Percentiles rank a stretch among this genome's conserved stretches.
Evolutionary conservation across 2,888 invertebrate genomes (phyloP).

Genomic region (Phaedon cochleariae): DNA sequence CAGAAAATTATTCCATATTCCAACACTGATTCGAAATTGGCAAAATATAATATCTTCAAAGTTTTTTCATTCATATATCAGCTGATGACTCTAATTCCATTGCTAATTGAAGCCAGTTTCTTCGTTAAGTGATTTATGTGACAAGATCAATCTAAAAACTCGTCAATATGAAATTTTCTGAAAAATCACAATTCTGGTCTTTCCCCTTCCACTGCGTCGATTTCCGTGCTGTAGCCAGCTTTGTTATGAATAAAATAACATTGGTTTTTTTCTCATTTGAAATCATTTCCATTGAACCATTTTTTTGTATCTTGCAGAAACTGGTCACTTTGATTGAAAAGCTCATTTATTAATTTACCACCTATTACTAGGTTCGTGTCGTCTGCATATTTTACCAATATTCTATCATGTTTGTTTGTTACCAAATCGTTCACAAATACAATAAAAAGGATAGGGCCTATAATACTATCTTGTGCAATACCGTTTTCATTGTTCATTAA

Average conservation of each 20-base stretch:
- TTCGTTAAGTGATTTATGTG: too few relatives aligned
- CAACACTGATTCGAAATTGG: not conserved
- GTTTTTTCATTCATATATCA: not conserved
- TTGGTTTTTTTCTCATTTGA: not conserved
- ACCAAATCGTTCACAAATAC: too few relatives aligned
- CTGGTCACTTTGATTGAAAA: not conserved
- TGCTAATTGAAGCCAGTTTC: too few relatives aligned
- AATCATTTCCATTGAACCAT: not conserved
- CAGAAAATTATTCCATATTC: constrained; percentile 3
- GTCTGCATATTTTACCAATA: too few relatives aligned
- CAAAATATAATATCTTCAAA: too few relatives aligned
- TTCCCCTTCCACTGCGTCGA: not conserved
- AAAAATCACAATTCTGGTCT: not conserved
- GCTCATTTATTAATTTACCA: too few relatives aligned
- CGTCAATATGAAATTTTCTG: not conserved
- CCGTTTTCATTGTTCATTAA: not conserved
- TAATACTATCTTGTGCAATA: not conserved
- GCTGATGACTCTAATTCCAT: constrained; percentile 1
- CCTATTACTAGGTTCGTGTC: too few relatives aligned
- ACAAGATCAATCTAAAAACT: constrained; percentile 1
- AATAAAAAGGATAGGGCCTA: too few relatives aligned
- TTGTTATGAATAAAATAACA: too few relatives aligned
- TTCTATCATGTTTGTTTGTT: too few relatives aligned
- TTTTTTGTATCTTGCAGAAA: not conserved
- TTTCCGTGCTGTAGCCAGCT: not conserved